phyloP scores from a whole-genome alignment of 2,888 invertebrate genomes.

The Orthosia cruda region DNA sequence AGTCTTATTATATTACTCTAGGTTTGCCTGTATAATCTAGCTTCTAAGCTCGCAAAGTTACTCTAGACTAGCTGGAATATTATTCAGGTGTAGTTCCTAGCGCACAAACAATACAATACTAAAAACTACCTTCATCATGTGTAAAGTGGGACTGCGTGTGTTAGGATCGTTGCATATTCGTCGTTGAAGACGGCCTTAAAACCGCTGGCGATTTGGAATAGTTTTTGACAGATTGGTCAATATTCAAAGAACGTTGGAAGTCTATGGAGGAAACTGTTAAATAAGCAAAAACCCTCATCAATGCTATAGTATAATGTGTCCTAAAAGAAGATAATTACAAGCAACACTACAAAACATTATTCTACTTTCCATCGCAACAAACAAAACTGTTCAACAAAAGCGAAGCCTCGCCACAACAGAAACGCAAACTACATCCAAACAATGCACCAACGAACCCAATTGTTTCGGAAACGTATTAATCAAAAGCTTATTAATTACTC shows the following conservation, averaged over 20 bases:
- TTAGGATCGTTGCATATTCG: too few species aligned
- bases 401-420: background rate
- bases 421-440: background rate
- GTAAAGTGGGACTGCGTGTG: too few species aligned
- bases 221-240: too few species aligned
- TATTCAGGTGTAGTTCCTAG: too few species aligned
- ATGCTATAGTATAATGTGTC: too few species aligned
- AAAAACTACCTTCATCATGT: background rate
- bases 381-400: background rate
- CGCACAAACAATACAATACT: background rate
- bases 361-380: slow-evolving; percentile 5
- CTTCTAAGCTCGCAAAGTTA: background rate
- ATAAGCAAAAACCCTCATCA: too few species aligned
- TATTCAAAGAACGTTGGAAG: too few species aligned
- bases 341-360: too few species aligned
- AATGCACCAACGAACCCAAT: slow-evolving; percentile 11
- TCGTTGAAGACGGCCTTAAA: too few species aligned
- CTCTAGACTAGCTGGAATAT: background rate
- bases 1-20: background rate
- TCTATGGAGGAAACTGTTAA: background rate
- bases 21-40: background rate
- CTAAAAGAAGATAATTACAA: background rate
- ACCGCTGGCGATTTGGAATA: too few species aligned
- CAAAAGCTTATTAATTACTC: slow-evolving; percentile 18
- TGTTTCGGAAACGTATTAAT: slow-evolving; percentile 10